Conservation (phyloP, 2,797 vertebrate species). For the Darevskia nairensis region DNA sequence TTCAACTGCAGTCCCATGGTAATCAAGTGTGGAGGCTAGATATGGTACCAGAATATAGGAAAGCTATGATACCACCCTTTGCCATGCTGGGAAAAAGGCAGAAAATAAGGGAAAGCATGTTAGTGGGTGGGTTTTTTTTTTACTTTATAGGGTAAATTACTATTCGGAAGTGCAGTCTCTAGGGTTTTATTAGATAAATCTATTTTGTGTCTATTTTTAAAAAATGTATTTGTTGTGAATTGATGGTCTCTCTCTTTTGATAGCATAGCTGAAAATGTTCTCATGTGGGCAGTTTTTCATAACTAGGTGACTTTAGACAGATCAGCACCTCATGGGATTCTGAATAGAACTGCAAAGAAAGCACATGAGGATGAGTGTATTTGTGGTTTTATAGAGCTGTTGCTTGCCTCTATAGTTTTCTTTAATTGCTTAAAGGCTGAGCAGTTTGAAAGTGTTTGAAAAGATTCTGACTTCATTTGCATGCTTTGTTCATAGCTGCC, state of each 20-base stretch:
- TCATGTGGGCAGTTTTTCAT: neutral
- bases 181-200: neutral
- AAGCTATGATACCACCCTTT: no score
- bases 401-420: neutral
- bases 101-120: neutral
- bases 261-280: neutral
- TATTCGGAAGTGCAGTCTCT: neutral
- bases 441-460: neutral
- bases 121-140: no score
- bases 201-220: neutral
- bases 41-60: no score
- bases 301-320: neutral
- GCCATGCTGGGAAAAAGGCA: neutral
- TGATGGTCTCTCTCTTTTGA: neutral
- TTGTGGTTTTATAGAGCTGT: neutral
- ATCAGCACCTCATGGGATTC: neutral
- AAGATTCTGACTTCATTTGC: neutral
- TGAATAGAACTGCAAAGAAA: neutral
- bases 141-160: neutral
- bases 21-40: neutral
- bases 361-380: neutral
- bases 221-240: neutral
- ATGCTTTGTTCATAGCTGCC: neutral
- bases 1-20: neutral
- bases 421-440: neutral